Evolutionary conservation across 1,140 invertebrate species (phyloP).

Genomic region (Drosophila setifemur): DNA sequence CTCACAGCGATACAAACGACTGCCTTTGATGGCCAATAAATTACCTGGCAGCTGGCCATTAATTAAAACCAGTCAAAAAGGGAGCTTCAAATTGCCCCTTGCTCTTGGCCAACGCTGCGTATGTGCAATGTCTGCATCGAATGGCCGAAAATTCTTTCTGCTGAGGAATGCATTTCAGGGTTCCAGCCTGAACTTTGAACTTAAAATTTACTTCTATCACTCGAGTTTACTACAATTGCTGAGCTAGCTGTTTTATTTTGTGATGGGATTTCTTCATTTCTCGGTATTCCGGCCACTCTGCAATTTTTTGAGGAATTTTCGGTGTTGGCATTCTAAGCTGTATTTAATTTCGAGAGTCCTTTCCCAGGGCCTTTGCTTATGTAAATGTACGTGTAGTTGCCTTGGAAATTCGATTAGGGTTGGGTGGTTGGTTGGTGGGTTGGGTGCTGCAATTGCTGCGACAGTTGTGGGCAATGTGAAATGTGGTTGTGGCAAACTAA

Average conservation of each 20-base stretch:
- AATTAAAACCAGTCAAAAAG: conserved; percentile 50
- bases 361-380: conserved; percentile 30
- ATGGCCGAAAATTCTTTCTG: conserved; percentile 1
- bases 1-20: background rate
- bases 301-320: conserved; percentile 31
- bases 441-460: conserved; percentile 20
- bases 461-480: conserved; percentile 11
- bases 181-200: conserved; percentile 39
- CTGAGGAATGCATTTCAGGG: conserved; percentile 31
- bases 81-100: background rate
- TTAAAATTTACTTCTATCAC: conserved; percentile 2
- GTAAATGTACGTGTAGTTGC: conserved; percentile 33
- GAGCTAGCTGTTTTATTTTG: too few relatives aligned
- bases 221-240: background rate
- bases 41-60: conserved; percentile 52
- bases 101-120: conserved; percentile 38
- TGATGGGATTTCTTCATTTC: conserved; percentile 4
- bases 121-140: conserved; percentile 36
- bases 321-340: conserved; percentile 54
- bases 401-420: conserved; percentile 50
- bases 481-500: conserved; percentile 30
- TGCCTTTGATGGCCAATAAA: conserved; percentile 53
- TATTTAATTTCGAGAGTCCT: conserved; percentile 46
- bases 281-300: conserved; percentile 13
- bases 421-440: background rate